A percentile compares a stretch with the other conserved stretches of the same genome.
Conservation (phyloP, 1,140 invertebrate species). For the Leucophenga varia region DNA sequence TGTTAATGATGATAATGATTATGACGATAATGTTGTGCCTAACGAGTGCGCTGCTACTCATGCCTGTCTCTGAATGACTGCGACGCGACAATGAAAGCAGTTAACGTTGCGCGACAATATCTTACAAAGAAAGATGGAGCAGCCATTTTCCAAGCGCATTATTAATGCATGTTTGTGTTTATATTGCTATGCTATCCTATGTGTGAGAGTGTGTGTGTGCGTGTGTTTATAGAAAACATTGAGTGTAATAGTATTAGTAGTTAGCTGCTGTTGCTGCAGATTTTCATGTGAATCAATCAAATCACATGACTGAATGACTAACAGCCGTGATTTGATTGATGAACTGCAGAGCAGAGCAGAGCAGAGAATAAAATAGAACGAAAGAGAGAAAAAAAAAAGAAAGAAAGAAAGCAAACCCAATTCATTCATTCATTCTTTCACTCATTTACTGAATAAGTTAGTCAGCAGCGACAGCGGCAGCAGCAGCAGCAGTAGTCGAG, state of each 20-base stretch:
- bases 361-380: too few species aligned
- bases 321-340: slow-evolving; percentile 53
- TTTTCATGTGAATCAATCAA: slow-evolving; percentile 54
- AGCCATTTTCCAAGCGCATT: slow-evolving; percentile 29
- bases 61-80: slow-evolving; percentile 2
- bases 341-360: slow-evolving; percentile 41
- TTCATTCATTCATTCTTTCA: too few species aligned
- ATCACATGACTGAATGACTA: slow-evolving; percentile 53
- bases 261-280: slow-evolving; percentile 40
- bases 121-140: background rate
- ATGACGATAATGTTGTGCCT: too few species aligned
- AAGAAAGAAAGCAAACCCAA: too few species aligned
- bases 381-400: too few species aligned
- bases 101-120: slow-evolving; percentile 9
- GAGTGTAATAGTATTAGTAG: slow-evolving; percentile 12
- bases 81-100: slow-evolving; percentile 19
- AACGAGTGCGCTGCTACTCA: background rate
- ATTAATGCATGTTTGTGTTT: slow-evolving; percentile 17
- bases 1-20: too few species aligned
- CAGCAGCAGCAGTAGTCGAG: too few species aligned
- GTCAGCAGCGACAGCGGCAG: too few species aligned
- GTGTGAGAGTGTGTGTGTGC: background rate
- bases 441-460: too few species aligned
- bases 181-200: slow-evolving; percentile 1
- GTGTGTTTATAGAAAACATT: background rate